Conservation (phyloP, 2,797 vertebrate genomes). For the Catostomus latipinnis region DNA sequence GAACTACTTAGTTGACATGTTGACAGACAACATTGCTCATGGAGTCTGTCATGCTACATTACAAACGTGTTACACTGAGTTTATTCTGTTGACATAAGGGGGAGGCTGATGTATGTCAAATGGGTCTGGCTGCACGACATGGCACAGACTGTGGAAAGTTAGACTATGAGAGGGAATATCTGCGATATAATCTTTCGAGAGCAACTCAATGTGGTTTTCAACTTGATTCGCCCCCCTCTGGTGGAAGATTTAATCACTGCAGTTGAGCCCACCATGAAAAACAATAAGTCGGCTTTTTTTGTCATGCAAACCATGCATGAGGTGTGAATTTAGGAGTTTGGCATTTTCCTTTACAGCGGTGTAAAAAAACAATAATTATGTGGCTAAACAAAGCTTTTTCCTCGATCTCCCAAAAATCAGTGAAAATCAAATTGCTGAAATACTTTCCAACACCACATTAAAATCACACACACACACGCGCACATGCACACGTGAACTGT, state of each 20-base stretch:
- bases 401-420: conserved; percentile 35
- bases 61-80: conserved; percentile 12
- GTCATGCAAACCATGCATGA: conserved; percentile 43
- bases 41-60: conserved; percentile 40
- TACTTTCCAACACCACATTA: conserved; percentile 59
- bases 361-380: conserved; percentile 64
- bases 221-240: conserved; percentile 46
- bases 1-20: conserved; percentile 8
- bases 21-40: conserved; percentile 54
- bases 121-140: conserved; percentile 34
- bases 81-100: conserved; percentile 40
- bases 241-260: conserved; percentile 56
- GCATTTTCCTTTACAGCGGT: conserved; percentile 69
- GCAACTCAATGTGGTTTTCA: conserved; percentile 33
- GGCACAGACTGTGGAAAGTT: conserved; percentile 43
- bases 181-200: conserved; percentile 54
- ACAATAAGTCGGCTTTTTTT: conserved; percentile 24
- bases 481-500: too few relatives aligned
- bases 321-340: conserved; percentile 71
- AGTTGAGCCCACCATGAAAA: conserved; percentile 18
- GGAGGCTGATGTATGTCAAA: conserved; percentile 41
- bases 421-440: conserved; percentile 50
- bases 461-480: conserved; percentile 4
- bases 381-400: conserved; percentile 63
- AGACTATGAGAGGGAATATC: conserved; percentile 33